A percentile compares a stretch with the other conserved stretches of the same genome.
Conservation (phyloP, 35 echinoderm and acorn worm genomes). For the Eucidaris tribuloides region DNA sequence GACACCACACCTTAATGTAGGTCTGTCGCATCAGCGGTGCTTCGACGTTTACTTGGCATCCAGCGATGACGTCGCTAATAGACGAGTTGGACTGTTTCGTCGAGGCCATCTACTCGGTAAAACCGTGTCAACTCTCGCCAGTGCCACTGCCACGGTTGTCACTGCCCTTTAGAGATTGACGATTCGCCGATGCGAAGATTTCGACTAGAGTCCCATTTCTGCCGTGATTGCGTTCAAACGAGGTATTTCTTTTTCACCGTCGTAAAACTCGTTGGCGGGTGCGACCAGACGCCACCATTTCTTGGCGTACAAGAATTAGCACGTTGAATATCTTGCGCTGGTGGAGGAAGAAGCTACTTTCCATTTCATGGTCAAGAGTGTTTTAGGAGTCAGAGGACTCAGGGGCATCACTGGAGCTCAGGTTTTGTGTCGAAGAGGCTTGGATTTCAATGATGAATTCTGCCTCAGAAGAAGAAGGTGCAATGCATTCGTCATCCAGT, state of each 20-base stretch:
- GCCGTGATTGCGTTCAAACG: too few relatives aligned
- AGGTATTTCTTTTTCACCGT: too few relatives aligned
- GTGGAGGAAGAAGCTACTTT: too few relatives aligned
- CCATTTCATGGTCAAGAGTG: too few relatives aligned
- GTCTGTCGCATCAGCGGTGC: too few relatives aligned
- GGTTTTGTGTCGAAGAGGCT: conserved; percentile 14
- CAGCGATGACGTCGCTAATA: neutral
- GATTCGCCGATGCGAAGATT: too few relatives aligned
- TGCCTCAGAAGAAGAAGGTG: conserved; percentile 18
- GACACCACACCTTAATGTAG: too few relatives aligned
- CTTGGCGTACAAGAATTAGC: too few relatives aligned
- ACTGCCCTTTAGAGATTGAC: conserved; percentile 37
- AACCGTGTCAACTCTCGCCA: conserved; percentile 25
- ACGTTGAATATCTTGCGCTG: too few relatives aligned
- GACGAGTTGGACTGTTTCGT: conserved; percentile 28
- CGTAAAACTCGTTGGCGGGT: too few relatives aligned
- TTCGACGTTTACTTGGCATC: conserved; percentile 9
- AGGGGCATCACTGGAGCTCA: conserved; percentile 17
- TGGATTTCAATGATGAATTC: conserved; percentile 20
- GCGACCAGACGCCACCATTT: too few relatives aligned
- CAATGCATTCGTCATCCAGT: conserved; percentile 49
- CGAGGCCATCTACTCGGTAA: conserved; percentile 21
- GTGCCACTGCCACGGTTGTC: conserved; percentile 21
- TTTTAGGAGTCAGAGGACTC: conserved; percentile 41
- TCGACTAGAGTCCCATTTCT: too few relatives aligned